These are phyloP conservation scores for Saccostrea echinata DNA, from an alignment of 1,140 invertebrate genomes.

Conservation along the genomic window DNA sequence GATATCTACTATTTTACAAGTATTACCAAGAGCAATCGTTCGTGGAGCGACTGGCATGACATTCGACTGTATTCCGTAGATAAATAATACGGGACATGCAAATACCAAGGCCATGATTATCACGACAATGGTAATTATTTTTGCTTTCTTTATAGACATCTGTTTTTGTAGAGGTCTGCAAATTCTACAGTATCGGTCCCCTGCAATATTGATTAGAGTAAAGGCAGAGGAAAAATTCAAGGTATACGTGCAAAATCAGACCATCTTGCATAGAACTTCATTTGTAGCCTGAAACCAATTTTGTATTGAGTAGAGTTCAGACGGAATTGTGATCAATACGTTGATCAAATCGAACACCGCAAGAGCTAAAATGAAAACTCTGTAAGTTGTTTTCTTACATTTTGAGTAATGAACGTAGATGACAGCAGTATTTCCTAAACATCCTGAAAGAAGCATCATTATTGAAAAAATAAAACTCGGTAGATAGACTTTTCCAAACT, in stretches of 20 bases:
- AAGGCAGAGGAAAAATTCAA: constrained; percentile 65
- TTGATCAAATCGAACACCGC: constrained; percentile 66
- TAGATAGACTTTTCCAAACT: background rate
- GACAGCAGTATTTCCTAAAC: background rate
- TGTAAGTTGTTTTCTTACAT: background rate
- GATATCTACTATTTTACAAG: too few relatives aligned
- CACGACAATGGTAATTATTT: constrained; percentile 55
- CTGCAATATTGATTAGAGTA: constrained; percentile 63
- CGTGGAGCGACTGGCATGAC: too few relatives aligned
- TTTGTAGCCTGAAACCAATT: constrained; percentile 59
- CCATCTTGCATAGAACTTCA: constrained; percentile 61
- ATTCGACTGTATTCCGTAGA: constrained; percentile 62
- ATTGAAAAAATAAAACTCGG: background rate
- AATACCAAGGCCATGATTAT: constrained; percentile 55
- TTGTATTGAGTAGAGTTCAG: constrained; percentile 62
- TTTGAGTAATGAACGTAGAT: background rate
- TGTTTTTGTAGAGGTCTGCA: constrained; percentile 60
- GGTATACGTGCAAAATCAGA: constrained; percentile 63
- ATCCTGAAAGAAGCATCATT: background rate
- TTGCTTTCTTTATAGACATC: constrained; percentile 50
- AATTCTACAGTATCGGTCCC: constrained; percentile 67
- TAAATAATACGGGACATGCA: constrained; percentile 62
- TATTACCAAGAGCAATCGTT: too few relatives aligned
- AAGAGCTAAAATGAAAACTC: constrained; percentile 52
- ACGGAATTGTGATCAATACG: constrained; percentile 67